Evolutionary conservation across 2,888 invertebrate species (phyloP).

Genomic region (Acleris cristana): DNA sequence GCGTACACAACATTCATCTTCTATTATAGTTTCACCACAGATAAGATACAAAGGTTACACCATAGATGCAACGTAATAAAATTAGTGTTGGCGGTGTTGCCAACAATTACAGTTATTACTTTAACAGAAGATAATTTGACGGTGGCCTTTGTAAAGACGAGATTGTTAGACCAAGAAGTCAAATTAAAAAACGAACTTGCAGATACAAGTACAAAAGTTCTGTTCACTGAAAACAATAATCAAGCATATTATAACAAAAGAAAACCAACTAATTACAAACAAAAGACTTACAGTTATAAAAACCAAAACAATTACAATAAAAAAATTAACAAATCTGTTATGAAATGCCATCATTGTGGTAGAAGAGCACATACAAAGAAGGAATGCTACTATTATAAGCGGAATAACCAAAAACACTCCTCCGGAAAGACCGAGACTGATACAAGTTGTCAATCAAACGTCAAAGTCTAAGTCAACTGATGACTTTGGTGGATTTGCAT

Average conservation of each 20-base stretch:
- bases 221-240: slow-evolving; percentile 40
- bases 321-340: background rate
- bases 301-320: no score
- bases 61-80: no score
- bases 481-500: slow-evolving; percentile 24
- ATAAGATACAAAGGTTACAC: no score
- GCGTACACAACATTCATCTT: no score
- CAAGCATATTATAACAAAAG: no score
- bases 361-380: slow-evolving; percentile 49
- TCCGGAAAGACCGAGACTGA: slow-evolving; percentile 28
- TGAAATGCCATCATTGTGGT: slow-evolving; percentile 51
- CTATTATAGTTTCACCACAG: no score
- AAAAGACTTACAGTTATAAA: background rate
- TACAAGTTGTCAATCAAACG: slow-evolving; percentile 37
- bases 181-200: slow-evolving; percentile 38
- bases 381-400: slow-evolving; percentile 47
- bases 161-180: slow-evolving; percentile 45
- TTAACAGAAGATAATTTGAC: slow-evolving; percentile 52
- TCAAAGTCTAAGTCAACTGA: background rate
- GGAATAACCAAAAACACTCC: slow-evolving; percentile 17
- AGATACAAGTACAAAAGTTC: slow-evolving; percentile 48
- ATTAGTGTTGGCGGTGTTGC: no score
- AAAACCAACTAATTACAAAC: background rate
- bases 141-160: slow-evolving; percentile 54
- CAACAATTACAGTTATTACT: slow-evolving; percentile 52